Evolutionary conservation across 1,140 invertebrate genomes (phyloP).

Genomic region (Papilio polytes): DNA sequence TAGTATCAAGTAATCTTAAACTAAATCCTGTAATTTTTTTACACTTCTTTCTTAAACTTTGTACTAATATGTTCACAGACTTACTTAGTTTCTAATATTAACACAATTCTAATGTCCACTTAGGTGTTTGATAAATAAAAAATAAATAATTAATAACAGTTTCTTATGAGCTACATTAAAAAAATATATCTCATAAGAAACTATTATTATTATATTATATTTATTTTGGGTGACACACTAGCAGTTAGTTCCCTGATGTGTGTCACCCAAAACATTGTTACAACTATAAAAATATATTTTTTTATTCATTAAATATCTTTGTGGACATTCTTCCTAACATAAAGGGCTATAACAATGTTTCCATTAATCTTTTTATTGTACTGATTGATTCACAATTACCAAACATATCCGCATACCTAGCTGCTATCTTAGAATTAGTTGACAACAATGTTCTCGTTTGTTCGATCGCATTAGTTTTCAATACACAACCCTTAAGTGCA

Average conservation of each 20-base stretch:
- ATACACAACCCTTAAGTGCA: constrained; percentile 58
- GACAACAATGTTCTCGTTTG: constrained; percentile 62
- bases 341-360: constrained; percentile 55
- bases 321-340: not conserved
- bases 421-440: constrained; percentile 69
- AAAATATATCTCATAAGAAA: too few relatives aligned
- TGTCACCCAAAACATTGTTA: too few relatives aligned
- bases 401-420: constrained; percentile 64
- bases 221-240: too few relatives aligned
- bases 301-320: not conserved
- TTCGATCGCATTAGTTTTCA: constrained; percentile 70
- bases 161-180: too few relatives aligned
- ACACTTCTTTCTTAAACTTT: not conserved
- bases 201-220: too few relatives aligned
- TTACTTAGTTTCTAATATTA: too few relatives aligned
- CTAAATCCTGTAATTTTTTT: not conserved
- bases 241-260: too few relatives aligned
- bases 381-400: constrained; percentile 60
- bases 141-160: too few relatives aligned
- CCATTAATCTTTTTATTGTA: constrained; percentile 71
- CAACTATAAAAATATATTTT: too few relatives aligned
- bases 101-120: too few relatives aligned
- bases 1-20: too few relatives aligned
- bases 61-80: not conserved
- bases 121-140: too few relatives aligned